These are phyloP conservation scores for Acropternis orthonyx DNA, from an alignment of 2,797 vertebrate genomes.

Conservation along the genomic window DNA sequence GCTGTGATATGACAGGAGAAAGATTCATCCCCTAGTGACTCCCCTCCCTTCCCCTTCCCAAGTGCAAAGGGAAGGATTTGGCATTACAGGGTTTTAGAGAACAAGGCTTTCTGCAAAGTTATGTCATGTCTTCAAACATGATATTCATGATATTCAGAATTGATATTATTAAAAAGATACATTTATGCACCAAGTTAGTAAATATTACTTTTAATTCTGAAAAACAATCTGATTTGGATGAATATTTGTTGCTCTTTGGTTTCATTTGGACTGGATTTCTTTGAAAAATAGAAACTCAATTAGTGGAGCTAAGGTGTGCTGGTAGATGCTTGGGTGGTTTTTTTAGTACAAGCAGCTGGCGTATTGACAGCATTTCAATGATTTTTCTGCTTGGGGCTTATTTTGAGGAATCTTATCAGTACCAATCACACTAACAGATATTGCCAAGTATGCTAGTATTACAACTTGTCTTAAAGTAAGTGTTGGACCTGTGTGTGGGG, in stretches of 20 bases:
- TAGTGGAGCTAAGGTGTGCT: background rate
- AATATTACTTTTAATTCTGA: background rate
- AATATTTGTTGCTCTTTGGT: background rate
- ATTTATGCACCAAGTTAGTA: background rate
- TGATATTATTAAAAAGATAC: background rate
- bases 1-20: background rate
- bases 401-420: background rate
- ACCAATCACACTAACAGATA: background rate
- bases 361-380: background rate
- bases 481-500: background rate
- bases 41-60: accelerated
- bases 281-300: background rate
- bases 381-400: background rate
- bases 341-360: background rate
- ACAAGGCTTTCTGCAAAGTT: background rate
- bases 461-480: background rate
- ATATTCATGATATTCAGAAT: background rate
- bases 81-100: background rate
- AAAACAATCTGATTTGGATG: background rate
- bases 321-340: accelerated
- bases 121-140: background rate
- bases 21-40: background rate
- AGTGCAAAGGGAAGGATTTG: background rate
- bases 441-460: background rate
- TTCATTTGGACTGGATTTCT: background rate